Evolutionary conservation across 2,113 vertebrate genomes (phyloP), one percentile per base, ranked within the genome.

Genomic region (Puma concolor): DNA sequence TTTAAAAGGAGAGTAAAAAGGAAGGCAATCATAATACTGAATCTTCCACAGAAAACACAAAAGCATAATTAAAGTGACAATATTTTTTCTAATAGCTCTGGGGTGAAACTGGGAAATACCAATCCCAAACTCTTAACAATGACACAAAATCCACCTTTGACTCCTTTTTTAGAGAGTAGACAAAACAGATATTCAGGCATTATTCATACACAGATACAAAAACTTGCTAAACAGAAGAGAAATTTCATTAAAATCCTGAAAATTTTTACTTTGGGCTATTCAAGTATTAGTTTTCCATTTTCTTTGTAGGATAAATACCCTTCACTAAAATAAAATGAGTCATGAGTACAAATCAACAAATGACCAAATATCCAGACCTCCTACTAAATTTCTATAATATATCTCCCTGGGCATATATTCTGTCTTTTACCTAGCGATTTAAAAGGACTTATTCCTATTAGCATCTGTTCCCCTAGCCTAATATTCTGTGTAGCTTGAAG

Each of bases 1-100:
- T 97, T 92, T 85, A 69, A 96, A 89, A 84, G 19, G 29, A 69
- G 16, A 82, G 19, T 44, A 50, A 91, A 90, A 95, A 95, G 36
- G 41, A 60, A 95, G 29, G 36, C 36, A 88, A 74, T 69, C 36
- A 31, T 38, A 93, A 64, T 7, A 57, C 27, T 69, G 2, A 85
- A 64, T 86, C 36, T 94, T 93, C 2, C 44, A 94, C 9, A 66
- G 23, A 88, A 95, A 87, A 63, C 36, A 71, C 10, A 88, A 95
- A 96, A 95, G 50, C 15, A 82, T 38, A 94, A 88, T 63, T 84
- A 96, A 95, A 94, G 27, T 33, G 4, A 38, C 81, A 44, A 44
- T 17, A 95, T 54, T 48, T 91, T 96, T 90, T 89, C 76, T 38
- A 95, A 91, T 3, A 57, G 57, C 29, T 63, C 7, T 77, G 92